Evolutionary conservation across 2,113 vertebrate genomes (phyloP).

Genomic region (Saguinus midas): DNA sequence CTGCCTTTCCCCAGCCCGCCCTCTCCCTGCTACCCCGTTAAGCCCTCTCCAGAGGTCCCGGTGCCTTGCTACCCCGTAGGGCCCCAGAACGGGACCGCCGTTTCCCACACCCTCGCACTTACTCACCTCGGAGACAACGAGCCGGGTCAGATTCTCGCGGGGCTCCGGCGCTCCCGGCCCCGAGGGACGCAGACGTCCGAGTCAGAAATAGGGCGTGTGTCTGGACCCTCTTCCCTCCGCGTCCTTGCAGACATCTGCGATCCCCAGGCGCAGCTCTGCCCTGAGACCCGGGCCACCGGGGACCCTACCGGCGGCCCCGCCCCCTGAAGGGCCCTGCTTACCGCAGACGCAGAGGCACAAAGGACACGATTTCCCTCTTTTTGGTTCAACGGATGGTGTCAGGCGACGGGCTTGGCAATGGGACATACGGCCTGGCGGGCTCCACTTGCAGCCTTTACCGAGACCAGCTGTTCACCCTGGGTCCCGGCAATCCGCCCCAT

Average conservation of each 20-base stretch:
- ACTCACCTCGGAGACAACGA: too few relatives aligned
- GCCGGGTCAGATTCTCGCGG: too few relatives aligned
- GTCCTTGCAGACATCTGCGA: not conserved
- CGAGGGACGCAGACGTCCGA: not conserved
- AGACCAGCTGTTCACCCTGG: not conserved
- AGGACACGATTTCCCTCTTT: not conserved
- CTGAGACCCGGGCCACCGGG: not conserved
- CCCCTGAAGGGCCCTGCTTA: not conserved
- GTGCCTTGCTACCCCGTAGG: too few relatives aligned
- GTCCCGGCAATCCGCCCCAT: not conserved
- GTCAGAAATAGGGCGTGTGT: not conserved
- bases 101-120: too few relatives aligned
- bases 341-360: not conserved
- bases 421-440: not conserved
- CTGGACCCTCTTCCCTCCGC: not conserved
- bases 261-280: slow-evolving; percentile 15
- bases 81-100: not conserved
- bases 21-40: not conserved
- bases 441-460: not conserved
- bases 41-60: not conserved
- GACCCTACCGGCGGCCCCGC: not conserved
- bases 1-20: not conserved
- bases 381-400: not conserved
- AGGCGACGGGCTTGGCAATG: not conserved
- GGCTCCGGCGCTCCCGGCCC: not conserved